Base-by-base conservation (phyloP, 2,797 vertebrate species). In the Tinamus major region DNA sequence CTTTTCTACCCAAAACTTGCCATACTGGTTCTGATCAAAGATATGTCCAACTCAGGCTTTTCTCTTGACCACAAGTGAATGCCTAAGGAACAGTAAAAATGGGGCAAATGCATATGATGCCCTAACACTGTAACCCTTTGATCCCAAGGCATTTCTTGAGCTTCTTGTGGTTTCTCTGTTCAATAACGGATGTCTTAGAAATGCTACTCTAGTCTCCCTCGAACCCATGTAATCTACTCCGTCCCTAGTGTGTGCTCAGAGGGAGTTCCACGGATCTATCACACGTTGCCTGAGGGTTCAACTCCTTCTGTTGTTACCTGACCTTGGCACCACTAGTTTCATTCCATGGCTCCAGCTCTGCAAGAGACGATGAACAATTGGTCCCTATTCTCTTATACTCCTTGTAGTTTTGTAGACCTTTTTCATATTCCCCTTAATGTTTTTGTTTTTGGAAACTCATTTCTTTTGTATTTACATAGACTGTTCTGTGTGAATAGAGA, bases 341-440 rank as follows among this genome's bases (percentile, higher is more conserved):
- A 3, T 63, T 39, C 56, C 39, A 15, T 48, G 23, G 2, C 33
- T 20, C 4, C 16, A 78, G 51, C 39, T 39, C 18, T 6, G 39
- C 29, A 20, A 59, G 26, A 44, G 10, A 19, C 0, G 0, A 0
- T 29, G 46, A 79, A 15, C 46, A 56, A 17, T 61, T 2, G 5
- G 79, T 70, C 23, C 48, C 26, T 89, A 2, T 33, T 76, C 37
- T 71, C 78, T 71, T 39, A n/a, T 23, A 7, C 13, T 35, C 7
- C 39, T 70, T 49, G 13, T 27, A 27, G 10, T 78, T 78, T 42
- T 41, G 62, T 42, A 62, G 37, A 31, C 62, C 27, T 59, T 23
- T 70, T 11, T 79, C 12, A 8, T 26, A 42, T 74, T 5, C 23
- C 12, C 67, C 24, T 42, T 55, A 21, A 26, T 55, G 6, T 4